Evolutionary conservation across 2,888 invertebrate genomes (phyloP).

Genomic region (Oasisia sp.): DNA sequence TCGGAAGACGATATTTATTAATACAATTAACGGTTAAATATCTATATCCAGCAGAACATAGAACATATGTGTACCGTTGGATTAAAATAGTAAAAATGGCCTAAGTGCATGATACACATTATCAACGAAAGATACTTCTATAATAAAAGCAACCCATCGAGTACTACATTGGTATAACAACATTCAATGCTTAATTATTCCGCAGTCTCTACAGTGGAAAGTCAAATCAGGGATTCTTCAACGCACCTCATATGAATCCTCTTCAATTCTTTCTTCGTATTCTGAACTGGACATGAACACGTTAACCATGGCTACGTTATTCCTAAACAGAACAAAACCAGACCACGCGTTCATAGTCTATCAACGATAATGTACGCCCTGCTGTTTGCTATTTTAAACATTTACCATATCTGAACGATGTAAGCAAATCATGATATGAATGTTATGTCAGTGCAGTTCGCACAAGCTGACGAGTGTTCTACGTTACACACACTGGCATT

Average conservation of each 20-base stretch:
- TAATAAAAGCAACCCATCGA: too few relatives aligned
- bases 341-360: background rate
- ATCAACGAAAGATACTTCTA: too few relatives aligned
- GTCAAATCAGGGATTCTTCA: background rate
- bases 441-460: background rate
- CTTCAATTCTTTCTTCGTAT: background rate
- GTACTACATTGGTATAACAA: too few relatives aligned
- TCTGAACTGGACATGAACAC: background rate
- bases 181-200: background rate
- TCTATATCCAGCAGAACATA: too few relatives aligned
- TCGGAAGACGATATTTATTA: too few relatives aligned
- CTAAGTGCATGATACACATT: too few relatives aligned
- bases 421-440: background rate
- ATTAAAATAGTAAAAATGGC: too few relatives aligned
- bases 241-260: background rate
- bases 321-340: background rate
- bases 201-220: background rate
- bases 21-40: too few relatives aligned
- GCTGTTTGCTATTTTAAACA: background rate
- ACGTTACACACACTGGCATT: too few relatives aligned
- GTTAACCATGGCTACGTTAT: conserved; percentile 4
- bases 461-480: background rate
- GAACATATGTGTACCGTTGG: too few relatives aligned
- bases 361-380: background rate
- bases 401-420: background rate